Evolutionary conservation across 2,797 vertebrate species (phyloP).

Genomic region (Cossypha caffra): DNA sequence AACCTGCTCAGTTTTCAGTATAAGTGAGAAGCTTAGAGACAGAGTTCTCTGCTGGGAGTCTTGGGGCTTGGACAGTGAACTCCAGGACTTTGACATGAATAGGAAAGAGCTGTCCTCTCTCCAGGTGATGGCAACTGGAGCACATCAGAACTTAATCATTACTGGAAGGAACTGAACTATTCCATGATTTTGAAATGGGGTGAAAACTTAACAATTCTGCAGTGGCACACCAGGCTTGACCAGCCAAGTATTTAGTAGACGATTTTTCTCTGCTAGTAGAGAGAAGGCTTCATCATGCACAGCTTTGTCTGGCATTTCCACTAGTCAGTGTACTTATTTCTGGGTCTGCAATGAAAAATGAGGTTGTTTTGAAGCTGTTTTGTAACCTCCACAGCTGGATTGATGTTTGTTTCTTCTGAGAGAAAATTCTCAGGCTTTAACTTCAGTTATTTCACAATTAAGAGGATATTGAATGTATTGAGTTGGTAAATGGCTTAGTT

Average conservation of each 20-base stretch:
- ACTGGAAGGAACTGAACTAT: neutral
- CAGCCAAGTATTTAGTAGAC: neutral
- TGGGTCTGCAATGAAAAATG: neutral
- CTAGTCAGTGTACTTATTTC: neutral
- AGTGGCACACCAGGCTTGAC: neutral
- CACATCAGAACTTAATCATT: constrained; percentile 34
- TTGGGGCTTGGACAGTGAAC: neutral
- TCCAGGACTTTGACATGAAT: neutral
- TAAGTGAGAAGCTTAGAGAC: neutral
- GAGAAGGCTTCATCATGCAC: neutral
- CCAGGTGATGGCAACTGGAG: neutral
- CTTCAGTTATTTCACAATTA: neutral
- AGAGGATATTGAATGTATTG: neutral
- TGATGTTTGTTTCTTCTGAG: neutral
- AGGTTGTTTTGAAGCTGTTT: neutral
- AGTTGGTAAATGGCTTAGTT: neutral
- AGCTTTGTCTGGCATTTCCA: neutral
- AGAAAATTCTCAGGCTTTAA: neutral
- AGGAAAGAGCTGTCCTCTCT: neutral
- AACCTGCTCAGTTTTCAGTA: neutral
- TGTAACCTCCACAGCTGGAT: neutral
- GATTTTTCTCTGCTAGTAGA: neutral
- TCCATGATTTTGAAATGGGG: neutral
- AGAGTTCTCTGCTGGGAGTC: neutral
- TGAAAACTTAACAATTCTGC: neutral